A percentile compares a stretch with the other conserved stretches of the same genome.
phyloP scores from a whole-genome alignment of 1,140 invertebrate genomes.

The Drosophila fuyamai region DNA sequence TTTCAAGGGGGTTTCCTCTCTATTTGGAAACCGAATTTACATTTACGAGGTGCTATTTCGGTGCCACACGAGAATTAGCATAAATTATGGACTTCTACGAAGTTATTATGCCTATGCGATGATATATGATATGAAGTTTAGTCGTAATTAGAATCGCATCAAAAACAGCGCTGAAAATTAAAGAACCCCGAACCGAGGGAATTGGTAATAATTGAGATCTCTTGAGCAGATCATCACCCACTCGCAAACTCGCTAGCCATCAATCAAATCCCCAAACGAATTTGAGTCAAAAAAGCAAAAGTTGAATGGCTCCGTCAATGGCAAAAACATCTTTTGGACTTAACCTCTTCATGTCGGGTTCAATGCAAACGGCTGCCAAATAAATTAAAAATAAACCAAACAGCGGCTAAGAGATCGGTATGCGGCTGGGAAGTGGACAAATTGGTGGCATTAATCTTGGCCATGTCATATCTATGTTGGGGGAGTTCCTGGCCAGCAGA shows the following conservation, averaged over 20 bases:
- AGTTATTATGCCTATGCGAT: slow-evolving; percentile 20
- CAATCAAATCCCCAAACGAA: slow-evolving; percentile 37
- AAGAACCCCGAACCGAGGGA: slow-evolving; percentile 11
- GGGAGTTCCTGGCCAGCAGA: slow-evolving; percentile 28
- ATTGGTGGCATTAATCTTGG: slow-evolving; percentile 69
- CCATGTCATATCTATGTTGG: slow-evolving; percentile 13
- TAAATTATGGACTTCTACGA: slow-evolving; percentile 45
- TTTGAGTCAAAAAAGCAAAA: slow-evolving; percentile 70
- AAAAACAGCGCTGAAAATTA: slow-evolving; percentile 10
- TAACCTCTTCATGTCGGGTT: slow-evolving; percentile 73
- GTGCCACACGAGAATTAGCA: slow-evolving; percentile 35
- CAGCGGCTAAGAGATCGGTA: slow-evolving; percentile 37
- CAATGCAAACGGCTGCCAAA: slow-evolving; percentile 72
- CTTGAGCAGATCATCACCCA: slow-evolving; percentile 50
- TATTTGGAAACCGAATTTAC: slow-evolving; percentile 27
- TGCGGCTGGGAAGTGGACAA: slow-evolving; percentile 65
- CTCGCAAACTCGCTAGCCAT: slow-evolving; percentile 36
- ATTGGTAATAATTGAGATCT: slow-evolving; percentile 67
- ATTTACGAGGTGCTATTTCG: slow-evolving; percentile 39
- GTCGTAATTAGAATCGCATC: slow-evolving; percentile 39
- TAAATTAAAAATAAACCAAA: slow-evolving; percentile 30
- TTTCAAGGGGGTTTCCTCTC: slow-evolving; percentile 11
- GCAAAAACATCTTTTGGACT: slow-evolving; percentile 58
- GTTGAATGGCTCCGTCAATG: slow-evolving; percentile 54
- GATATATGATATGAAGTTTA: slow-evolving; percentile 54